Evolutionary conservation across 2,113 vertebrate species (phyloP).

Genomic region (Rhinolophus ferrumequinum): DNA sequence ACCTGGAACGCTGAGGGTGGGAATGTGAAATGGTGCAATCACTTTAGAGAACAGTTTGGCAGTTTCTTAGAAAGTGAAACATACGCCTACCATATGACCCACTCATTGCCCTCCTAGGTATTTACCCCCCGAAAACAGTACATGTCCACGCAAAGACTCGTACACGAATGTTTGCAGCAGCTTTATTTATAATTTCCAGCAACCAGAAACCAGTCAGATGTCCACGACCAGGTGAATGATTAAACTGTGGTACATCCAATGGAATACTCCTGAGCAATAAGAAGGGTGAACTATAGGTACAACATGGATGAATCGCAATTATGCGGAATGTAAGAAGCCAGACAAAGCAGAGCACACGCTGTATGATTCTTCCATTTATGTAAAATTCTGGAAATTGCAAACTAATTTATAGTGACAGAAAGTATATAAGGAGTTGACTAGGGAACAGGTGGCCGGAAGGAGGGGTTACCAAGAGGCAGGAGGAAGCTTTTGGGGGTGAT

Average conservation of each 20-base stretch:
- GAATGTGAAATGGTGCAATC: not conserved
- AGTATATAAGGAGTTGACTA: not conserved
- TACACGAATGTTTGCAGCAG: fast-evolving
- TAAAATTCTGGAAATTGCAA: not conserved
- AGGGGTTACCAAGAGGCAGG: too few species aligned
- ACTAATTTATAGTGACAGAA: not conserved
- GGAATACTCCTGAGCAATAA: not conserved
- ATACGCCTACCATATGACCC: not conserved
- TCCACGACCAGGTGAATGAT: not conserved
- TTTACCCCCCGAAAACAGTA: not conserved
- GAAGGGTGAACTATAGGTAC: not conserved
- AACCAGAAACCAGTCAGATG: not conserved
- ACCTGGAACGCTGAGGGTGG: not conserved
- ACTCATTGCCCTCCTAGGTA: not conserved
- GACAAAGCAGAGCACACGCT: not conserved
- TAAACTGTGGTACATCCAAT: not conserved
- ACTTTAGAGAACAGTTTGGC: not conserved
- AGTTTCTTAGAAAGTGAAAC: not conserved
- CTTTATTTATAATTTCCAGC: not conserved
- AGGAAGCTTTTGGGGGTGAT: not conserved
- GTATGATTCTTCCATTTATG: fast-evolving
- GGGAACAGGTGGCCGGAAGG: not conserved
- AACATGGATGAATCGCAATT: not conserved
- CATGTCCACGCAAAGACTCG: not conserved
- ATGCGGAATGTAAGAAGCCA: not conserved